These are phyloP conservation scores for Epinotia brunnichana DNA, from an alignment of 2,888 invertebrate genomes.

Conservation along the genomic window DNA sequence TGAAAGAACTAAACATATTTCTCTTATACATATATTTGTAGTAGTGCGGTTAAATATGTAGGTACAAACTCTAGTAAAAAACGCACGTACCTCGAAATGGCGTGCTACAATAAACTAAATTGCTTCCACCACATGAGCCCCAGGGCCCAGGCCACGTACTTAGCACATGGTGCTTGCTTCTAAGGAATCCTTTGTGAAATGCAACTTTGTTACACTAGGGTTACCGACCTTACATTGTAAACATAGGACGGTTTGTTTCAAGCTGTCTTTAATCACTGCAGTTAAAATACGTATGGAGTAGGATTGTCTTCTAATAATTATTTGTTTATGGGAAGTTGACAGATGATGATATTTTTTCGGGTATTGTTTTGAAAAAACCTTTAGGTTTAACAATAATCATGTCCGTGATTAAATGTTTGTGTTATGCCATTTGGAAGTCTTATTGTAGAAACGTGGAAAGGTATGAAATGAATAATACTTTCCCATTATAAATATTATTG, in stretches of 20 bases:
- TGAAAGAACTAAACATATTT: too few species aligned
- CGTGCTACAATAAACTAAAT: slow-evolving; percentile 24
- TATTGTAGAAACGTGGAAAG: background rate
- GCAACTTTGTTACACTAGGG: slow-evolving; percentile 33
- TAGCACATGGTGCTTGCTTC: slow-evolving; percentile 23
- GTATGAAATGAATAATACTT: background rate
- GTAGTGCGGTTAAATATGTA: background rate
- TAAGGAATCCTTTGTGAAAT: slow-evolving; percentile 25
- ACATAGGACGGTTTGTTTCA: background rate
- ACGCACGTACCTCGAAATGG: slow-evolving; percentile 8
- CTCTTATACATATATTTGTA: background rate
- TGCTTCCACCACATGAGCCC: slow-evolving; percentile 21
- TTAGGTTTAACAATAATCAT: background rate
- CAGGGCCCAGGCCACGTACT: slow-evolving; percentile 8
- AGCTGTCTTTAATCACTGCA: background rate
- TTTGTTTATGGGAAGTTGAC: background rate
- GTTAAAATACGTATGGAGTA: background rate
- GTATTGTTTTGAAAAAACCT: background rate
- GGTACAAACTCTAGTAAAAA: slow-evolving; percentile 9
- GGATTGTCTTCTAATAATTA: too few species aligned
- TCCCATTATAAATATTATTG: background rate
- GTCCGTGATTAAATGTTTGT: too few species aligned
- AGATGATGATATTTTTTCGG: background rate
- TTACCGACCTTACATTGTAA: slow-evolving; percentile 18
- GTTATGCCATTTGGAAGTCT: background rate